Conservation (phyloP, 1,140 invertebrate genomes). For the Drosophila sp. region DNA sequence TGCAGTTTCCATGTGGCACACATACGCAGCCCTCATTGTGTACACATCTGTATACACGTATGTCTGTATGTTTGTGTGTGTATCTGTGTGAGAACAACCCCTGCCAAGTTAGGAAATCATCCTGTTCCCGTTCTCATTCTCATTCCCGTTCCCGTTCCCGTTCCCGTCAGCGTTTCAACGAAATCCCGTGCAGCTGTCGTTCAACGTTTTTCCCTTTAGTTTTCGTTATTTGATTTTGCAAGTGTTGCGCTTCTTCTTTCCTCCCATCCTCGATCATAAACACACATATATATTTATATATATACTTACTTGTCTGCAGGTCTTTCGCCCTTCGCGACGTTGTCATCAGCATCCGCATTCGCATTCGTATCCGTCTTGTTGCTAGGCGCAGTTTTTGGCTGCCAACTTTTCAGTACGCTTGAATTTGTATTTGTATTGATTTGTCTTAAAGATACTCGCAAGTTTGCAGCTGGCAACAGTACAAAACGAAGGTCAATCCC, state of each 20-base stretch:
- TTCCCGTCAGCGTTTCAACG: slow-evolving; percentile 29
- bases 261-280: neutral
- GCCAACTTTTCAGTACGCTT: slow-evolving; percentile 23
- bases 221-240: slow-evolving; percentile 75
- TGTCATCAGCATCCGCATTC: slow-evolving; percentile 1
- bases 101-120: slow-evolving; percentile 43
- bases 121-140: slow-evolving; percentile 17
- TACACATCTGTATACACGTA: neutral
- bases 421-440: slow-evolving; percentile 30
- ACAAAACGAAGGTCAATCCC: slow-evolving; percentile 7
- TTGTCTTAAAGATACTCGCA: slow-evolving; percentile 2
- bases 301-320: slow-evolving; percentile 13
- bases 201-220: slow-evolving; percentile 45
- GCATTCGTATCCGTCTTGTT: slow-evolving; percentile 50
- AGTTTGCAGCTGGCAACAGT: neutral
- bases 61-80: slow-evolving; percentile 8
- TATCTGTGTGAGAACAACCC: slow-evolving; percentile 61
- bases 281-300: too few species aligned
- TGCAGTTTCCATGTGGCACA: slow-evolving; percentile 75
- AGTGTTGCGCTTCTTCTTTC: slow-evolving; percentile 61
- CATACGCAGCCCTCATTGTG: slow-evolving; percentile 59
- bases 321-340: slow-evolving; percentile 11
- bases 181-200: slow-evolving; percentile 70
- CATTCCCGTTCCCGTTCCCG: too few species aligned
- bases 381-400: slow-evolving; percentile 53